These are phyloP conservation scores for Drosophila macrothrix DNA, from an alignment of 2,888 invertebrate species.

Conservation along the genomic window DNA sequence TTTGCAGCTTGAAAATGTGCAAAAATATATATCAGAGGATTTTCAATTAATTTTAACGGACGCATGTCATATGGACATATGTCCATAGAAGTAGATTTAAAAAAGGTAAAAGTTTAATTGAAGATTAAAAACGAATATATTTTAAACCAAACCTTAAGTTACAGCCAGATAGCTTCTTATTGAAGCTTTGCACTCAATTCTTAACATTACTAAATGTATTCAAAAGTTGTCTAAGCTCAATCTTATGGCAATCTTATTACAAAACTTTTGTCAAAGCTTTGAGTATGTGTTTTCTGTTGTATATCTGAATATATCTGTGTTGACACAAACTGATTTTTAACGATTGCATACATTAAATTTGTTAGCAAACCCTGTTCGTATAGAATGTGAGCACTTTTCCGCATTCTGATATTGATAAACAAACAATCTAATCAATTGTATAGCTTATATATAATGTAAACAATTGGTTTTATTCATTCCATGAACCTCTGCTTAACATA, in stretches of 20 bases:
- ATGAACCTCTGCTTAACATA: slow-evolving; percentile 31
- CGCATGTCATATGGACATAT: too few relatives aligned
- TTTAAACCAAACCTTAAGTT: background rate
- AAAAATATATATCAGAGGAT: background rate
- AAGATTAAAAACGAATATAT: background rate
- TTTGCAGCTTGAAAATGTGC: background rate
- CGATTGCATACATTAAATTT: slow-evolving; percentile 19
- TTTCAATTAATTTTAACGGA: too few relatives aligned
- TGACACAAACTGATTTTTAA: slow-evolving; percentile 26
- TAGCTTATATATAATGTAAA: slow-evolving; percentile 6
- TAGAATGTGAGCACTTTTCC: background rate
- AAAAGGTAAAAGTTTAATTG: background rate
- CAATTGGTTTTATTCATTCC: slow-evolving; percentile 35
- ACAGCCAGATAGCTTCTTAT: background rate
- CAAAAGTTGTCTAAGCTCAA: background rate
- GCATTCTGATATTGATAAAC: background rate
- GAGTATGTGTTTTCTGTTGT: background rate
- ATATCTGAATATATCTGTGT: background rate
- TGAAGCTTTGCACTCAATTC: background rate
- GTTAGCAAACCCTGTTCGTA: background rate
- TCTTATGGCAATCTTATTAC: background rate
- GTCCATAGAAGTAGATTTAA: too few relatives aligned
- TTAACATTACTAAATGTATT: slow-evolving; percentile 12
- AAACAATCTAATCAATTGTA: slow-evolving; percentile 1
- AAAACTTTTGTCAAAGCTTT: background rate